Evolutionary conservation across 2,113 vertebrate genomes (phyloP).

Genomic region (Mellivora capensis): DNA sequence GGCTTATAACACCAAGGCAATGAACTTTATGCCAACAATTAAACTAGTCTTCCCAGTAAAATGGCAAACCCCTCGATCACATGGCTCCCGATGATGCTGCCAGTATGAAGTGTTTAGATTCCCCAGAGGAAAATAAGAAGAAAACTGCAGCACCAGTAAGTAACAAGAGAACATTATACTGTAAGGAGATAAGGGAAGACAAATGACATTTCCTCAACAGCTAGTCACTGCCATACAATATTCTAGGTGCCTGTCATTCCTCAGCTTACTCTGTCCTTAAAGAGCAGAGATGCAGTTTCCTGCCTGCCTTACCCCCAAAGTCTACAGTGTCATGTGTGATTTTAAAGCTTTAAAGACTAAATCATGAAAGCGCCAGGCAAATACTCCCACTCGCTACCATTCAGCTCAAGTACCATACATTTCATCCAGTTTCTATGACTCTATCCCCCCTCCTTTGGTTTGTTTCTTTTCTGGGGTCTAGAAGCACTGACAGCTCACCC

Average conservation of each 20-base stretch:
- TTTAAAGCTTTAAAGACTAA: not conserved
- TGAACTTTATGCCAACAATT: constrained; percentile 61
- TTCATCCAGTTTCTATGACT: not conserved
- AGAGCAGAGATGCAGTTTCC: not conserved
- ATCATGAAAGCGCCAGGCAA: not conserved
- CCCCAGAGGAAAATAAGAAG: constrained; percentile 45
- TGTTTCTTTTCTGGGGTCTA: not conserved
- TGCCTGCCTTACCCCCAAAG: not conserved
- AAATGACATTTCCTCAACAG: not conserved
- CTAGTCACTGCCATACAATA: not conserved
- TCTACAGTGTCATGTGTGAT: not conserved
- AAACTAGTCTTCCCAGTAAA: constrained; percentile 63
- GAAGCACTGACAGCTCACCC: not conserved
- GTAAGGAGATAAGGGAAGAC: not conserved
- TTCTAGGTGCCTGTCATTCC: not conserved
- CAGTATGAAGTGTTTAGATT: constrained; percentile 50
- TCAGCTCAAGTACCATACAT: not conserved
- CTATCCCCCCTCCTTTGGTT: not conserved
- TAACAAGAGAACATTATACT: not conserved
- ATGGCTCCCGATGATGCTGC: not conserved
- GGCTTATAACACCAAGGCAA: constrained; percentile 65
- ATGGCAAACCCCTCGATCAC: constrained; percentile 62
- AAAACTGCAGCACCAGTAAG: constrained; percentile 25
- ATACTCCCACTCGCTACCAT: not conserved
- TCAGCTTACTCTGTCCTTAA: not conserved